phyloP scores from a whole-genome alignment of 1,140 invertebrate species.

The Fopius arisanus region DNA sequence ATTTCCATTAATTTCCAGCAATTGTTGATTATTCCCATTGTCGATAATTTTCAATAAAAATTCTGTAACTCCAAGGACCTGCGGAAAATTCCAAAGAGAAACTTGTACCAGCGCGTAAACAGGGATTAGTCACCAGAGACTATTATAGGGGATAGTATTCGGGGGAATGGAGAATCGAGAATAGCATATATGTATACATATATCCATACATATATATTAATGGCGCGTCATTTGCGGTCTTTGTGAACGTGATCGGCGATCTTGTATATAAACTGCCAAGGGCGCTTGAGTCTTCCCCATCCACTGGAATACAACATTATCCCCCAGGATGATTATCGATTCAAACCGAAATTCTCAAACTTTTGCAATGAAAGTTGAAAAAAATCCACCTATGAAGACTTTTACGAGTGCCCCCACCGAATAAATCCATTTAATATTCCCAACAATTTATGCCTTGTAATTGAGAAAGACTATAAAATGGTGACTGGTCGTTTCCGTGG shows the following conservation, averaged over 20 bases:
- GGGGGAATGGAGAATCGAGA: background rate
- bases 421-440: background rate
- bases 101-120: background rate
- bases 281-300: background rate
- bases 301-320: background rate
- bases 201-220: background rate
- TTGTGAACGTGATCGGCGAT: conserved; percentile 11
- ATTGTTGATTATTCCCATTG: no score
- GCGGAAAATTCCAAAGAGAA: background rate
- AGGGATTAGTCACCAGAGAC: no score
- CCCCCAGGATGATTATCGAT: background rate
- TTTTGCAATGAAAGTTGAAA: background rate
- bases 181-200: no score
- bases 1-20: no score
- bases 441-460: no score
- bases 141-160: background rate
- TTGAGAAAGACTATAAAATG: no score
- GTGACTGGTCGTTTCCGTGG: no score
- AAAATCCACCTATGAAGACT: background rate
- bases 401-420: background rate
- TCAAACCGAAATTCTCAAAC: background rate
- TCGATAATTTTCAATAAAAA: no score
- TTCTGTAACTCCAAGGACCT: no score
- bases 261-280: conserved; percentile 7
- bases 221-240: background rate